Conservation (phyloP, 2,888 invertebrate species). For the Aradus depressus region DNA sequence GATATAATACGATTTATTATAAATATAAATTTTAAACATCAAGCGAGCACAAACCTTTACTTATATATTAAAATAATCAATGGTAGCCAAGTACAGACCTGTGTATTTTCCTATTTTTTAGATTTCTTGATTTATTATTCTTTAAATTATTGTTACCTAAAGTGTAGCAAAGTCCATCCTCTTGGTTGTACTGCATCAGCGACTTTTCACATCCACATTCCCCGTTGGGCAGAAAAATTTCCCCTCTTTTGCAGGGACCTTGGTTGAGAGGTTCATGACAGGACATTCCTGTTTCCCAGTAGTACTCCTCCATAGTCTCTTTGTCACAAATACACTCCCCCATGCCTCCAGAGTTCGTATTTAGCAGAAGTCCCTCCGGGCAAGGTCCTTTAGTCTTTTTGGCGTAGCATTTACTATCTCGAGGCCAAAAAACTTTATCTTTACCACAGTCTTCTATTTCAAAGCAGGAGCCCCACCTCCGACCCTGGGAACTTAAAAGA, state of each 20-base stretch:
- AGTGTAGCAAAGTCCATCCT: slow-evolving; percentile 59
- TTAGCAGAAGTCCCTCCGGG: slow-evolving; percentile 30
- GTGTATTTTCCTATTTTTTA: too few relatives aligned
- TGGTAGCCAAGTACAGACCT: too few relatives aligned
- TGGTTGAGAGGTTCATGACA: slow-evolving; percentile 70
- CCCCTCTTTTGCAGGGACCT: slow-evolving; percentile 68
- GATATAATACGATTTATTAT: too few relatives aligned
- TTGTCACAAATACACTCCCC: slow-evolving; percentile 53
- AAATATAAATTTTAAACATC: too few relatives aligned
- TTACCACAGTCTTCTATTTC: slow-evolving; percentile 52
- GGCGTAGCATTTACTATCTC: slow-evolving; percentile 62
- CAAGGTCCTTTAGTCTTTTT: slow-evolving; percentile 44
- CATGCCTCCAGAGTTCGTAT: slow-evolving; percentile 42
- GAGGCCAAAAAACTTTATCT: slow-evolving; percentile 64
- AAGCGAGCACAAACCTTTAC: too few relatives aligned
- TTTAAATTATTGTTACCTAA: slow-evolving; percentile 45
- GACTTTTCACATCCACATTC: slow-evolving; percentile 60
- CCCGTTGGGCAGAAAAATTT: slow-evolving; percentile 62
- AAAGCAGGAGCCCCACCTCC: slow-evolving; percentile 59
- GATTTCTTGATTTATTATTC: too few relatives aligned
- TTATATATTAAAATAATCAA: too few relatives aligned
- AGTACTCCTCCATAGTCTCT: slow-evolving; percentile 45
- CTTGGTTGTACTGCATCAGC: slow-evolving; percentile 61
- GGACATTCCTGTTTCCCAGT: slow-evolving; percentile 49
- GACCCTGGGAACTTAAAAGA: slow-evolving; percentile 35